Percentiles rank a stretch among this genome's conserved stretches.
phyloP scores from a whole-genome alignment of 2,113 vertebrate species.

The Chelonoidis abingdonii region DNA sequence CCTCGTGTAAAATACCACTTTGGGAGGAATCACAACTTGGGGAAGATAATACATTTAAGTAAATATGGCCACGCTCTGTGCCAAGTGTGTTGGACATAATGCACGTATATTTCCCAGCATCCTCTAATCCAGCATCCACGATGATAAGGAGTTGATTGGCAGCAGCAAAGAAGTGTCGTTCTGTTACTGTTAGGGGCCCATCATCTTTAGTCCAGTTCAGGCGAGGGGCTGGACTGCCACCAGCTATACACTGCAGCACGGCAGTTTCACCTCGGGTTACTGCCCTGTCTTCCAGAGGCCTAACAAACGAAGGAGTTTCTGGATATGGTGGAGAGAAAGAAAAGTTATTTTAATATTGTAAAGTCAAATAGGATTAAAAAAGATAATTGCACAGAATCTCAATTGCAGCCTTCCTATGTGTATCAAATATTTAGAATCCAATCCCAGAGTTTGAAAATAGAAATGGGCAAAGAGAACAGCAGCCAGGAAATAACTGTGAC shows the following conservation, averaged over 20 bases:
- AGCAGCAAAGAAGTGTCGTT: conserved; percentile 86
- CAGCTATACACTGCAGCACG: conserved; percentile 86
- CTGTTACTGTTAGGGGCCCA: conserved; percentile 80
- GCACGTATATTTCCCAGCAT: conserved; percentile 87
- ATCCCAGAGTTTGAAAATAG: not conserved
- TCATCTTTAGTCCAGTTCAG: conserved; percentile 89
- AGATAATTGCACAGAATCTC: not conserved
- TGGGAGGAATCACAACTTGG: conserved; percentile 84
- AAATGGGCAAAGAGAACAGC: not conserved
- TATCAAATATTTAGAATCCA: not conserved
- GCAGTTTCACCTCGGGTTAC: conserved; percentile 84
- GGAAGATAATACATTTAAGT: conserved; percentile 82
- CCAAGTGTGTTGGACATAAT: conserved; percentile 86
- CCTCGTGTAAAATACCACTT: conserved; percentile 70
- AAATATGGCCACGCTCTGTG: conserved; percentile 85
- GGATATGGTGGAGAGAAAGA: not conserved
- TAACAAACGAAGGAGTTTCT: conserved; percentile 87
- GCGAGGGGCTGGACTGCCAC: conserved; percentile 84
- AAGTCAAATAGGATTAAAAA: not conserved
- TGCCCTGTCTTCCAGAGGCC: conserved; percentile 85
- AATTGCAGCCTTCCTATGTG: not conserved
- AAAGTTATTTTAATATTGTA: not conserved
- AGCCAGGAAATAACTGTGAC: not conserved
- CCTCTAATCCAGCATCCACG: conserved; percentile 83
- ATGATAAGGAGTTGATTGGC: conserved; percentile 88